Evolutionary conservation across 2,113 vertebrate genomes (phyloP).

Genomic region (Arizona elegans): DNA sequence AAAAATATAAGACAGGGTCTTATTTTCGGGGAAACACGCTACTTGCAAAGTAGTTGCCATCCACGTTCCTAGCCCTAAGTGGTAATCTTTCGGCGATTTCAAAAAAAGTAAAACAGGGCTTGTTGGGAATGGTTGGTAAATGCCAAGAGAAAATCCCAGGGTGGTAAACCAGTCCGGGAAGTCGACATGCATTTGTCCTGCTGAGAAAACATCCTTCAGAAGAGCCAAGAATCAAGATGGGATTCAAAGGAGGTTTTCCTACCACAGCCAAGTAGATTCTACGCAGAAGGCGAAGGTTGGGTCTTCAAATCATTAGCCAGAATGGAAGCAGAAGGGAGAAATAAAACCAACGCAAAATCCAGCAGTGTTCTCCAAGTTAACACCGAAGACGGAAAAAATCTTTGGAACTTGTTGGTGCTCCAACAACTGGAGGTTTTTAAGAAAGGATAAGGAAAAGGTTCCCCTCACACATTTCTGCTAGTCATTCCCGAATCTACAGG

Average conservation of each 20-base stretch:
- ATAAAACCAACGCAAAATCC: neutral
- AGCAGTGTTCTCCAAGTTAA: neutral
- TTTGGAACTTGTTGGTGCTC: no score
- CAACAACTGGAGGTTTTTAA: no score
- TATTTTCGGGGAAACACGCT: no score
- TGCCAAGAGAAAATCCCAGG: neutral
- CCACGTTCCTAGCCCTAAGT: neutral
- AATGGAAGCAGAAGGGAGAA: neutral
- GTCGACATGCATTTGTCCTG: neutral
- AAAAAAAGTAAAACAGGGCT: neutral
- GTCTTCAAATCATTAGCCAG: neutral
- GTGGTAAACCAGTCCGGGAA: neutral
- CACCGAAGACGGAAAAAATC: no score
- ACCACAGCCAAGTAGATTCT: no score
- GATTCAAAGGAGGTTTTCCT: neutral
- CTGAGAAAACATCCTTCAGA: neutral
- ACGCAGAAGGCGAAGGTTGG: constrained; percentile 32
- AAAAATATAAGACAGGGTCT: no score
- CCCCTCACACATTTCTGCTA: no score
- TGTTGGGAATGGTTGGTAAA: neutral
- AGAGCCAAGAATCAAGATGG: neutral
- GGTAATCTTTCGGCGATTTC: neutral
- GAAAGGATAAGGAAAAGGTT: no score
- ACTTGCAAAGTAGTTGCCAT: neutral
- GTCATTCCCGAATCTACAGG: no score